A percentile compares a stretch with the other conserved stretches of the same genome.
These are phyloP conservation scores for Bos taurus DNA, from an alignment of 2,113 vertebrate species.

Conservation along the genomic window DNA sequence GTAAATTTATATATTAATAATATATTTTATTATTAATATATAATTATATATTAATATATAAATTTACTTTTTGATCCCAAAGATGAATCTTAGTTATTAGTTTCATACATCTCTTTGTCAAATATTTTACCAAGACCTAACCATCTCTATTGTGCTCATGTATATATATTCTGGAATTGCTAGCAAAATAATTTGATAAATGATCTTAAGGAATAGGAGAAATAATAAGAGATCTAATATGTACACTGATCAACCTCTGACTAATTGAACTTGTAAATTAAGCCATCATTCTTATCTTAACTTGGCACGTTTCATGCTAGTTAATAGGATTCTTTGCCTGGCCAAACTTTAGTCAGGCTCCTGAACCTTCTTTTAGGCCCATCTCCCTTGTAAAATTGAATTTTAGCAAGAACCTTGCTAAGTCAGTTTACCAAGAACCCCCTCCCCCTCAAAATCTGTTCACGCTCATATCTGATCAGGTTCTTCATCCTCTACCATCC, in stretches of 20 bases:
- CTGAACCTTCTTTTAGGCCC: neutral
- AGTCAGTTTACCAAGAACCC: neutral
- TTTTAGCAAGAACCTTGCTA: neutral
- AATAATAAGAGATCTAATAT: conserved; percentile 20
- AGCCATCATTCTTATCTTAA: neutral
- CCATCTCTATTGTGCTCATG: neutral
- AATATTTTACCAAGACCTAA: conserved; percentile 23
- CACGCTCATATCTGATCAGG: neutral
- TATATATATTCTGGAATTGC: neutral
- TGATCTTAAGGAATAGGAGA: neutral
- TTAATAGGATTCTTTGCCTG: neutral
- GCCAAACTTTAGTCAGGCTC: neutral
- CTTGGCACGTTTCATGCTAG: neutral
- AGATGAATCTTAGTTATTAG: conserved; percentile 19
- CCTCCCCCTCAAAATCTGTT: neutral
- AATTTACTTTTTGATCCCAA: conserved; percentile 1
- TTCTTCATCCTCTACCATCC: neutral
- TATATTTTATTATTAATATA: no score
- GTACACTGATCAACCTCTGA: neutral
- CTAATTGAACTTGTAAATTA: conserved; percentile 23
- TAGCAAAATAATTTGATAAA: conserved; percentile 22
- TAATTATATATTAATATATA: neutral
- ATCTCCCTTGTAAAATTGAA: neutral
- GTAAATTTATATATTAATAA: neutral
- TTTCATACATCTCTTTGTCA: neutral